Evolutionary conservation across 2,797 vertebrate species (phyloP), one percentile per base, ranked within the genome.

Genomic region (Halcyon smyrnensis): DNA sequence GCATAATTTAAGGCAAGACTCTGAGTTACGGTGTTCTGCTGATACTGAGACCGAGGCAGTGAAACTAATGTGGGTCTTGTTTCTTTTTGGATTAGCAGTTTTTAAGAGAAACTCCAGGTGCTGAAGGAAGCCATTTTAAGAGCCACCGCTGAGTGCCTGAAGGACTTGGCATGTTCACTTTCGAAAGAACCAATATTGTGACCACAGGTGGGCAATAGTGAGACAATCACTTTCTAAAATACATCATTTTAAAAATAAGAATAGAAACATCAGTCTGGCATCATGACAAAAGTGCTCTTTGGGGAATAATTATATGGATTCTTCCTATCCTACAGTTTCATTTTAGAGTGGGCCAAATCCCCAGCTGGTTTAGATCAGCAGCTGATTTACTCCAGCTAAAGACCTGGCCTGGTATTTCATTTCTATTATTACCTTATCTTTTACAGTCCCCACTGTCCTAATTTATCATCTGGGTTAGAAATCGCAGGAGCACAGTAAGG

Each of bases 381-480:
- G 87, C 93, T 94, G 96, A 97, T 96, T 97, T 97, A 96, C 89
- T 94, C 89, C 93, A 96, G 82, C 95, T 97, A 96, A 96, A 96
- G 96, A 93, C 91, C 87, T 95, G 84, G 92, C 81, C 87, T 89
- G 89, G 70, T 96, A 95, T 96, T 97, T 94, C 75, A 95, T 96
- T 96, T 95, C 90, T 95, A 67, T 97, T 97, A 96, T 97, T 96
- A 97, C 90, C 93, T 96, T 97, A 96, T 95, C 94, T 96, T 93
- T 96, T 89, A 87, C 92, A 94, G 92, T 95, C 92, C 84, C 92
- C 90, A 70, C 84, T 74, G 80, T 95, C 96, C 68, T 96, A 95
- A 96, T 96, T 94, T 71, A 95, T 96, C 91, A 94, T 92, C 56
- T 84, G 64, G 23, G 56, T 87, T 94, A 70, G 64, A 87, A 96